Conservation (phyloP, 2,113 vertebrate species). For the Hymenochirus boettgeri region DNA sequence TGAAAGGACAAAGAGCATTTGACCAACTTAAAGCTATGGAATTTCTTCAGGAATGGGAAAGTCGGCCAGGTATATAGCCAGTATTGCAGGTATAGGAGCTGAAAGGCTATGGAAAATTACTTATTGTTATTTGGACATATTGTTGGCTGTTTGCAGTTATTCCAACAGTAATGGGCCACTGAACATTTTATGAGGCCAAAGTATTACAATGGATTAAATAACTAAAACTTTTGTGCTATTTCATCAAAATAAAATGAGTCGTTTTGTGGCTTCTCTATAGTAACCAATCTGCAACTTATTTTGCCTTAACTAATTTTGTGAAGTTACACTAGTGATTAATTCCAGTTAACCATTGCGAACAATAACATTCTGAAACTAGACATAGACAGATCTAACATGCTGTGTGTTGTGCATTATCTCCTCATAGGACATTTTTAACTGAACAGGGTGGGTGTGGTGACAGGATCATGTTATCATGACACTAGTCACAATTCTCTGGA, state of each 20-base stretch:
- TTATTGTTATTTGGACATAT: slow-evolving; percentile 20
- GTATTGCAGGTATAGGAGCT: slow-evolving; percentile 2
- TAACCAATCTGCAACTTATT: slow-evolving; percentile 68
- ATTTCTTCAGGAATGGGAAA: slow-evolving; percentile 19
- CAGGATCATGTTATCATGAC: no score
- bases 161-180: slow-evolving; percentile 41
- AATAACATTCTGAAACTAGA: no score
- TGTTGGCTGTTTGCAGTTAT: slow-evolving; percentile 50
- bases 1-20: background rate
- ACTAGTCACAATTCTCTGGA: no score
- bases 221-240: slow-evolving; percentile 45
- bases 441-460: no score
- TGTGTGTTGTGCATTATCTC: no score
- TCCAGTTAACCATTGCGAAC: no score
- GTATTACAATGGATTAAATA: slow-evolving; percentile 50
- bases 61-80: no score
- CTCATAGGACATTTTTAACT: no score
- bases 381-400: no score
- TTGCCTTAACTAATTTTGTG: slow-evolving; percentile 70
- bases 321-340: slow-evolving; percentile 50
- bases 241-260: slow-evolving; percentile 56
- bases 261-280: slow-evolving; percentile 65
- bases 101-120: background rate
- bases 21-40: background rate
- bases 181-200: slow-evolving; percentile 69